Percentiles rank a stretch among this genome's conserved stretches.
Conservation (phyloP, 2,888 invertebrate species). For the Acrobasis repandana region DNA sequence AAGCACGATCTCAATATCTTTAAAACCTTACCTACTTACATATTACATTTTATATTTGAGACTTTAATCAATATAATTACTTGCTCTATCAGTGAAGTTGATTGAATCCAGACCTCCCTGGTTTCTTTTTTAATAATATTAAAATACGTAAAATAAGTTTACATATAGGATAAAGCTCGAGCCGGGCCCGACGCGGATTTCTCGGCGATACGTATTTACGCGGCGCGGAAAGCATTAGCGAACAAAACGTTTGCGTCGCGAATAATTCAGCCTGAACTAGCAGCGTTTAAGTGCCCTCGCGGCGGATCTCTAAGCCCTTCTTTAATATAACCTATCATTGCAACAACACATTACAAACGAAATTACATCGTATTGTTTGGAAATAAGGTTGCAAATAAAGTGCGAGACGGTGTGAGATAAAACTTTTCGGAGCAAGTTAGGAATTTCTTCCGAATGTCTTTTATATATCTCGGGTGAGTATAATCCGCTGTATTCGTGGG, state of each 20-base stretch:
- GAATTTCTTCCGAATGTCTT: constrained; percentile 42
- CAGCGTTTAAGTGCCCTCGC: constrained; percentile 50
- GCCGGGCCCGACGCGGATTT: not conserved
- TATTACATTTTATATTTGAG: no score
- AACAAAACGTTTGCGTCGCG: constrained; percentile 32
- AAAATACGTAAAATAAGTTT: no score
- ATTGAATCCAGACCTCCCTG: no score
- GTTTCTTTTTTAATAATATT: no score
- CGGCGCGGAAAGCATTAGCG: constrained; percentile 18
- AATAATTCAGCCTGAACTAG: constrained; percentile 48
- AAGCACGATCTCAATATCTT: no score
- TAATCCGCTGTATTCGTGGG: constrained; percentile 42
- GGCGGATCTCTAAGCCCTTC: constrained; percentile 40
- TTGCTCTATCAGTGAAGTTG: no score
- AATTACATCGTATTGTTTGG: fast-evolving
- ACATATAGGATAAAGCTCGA: not conserved
- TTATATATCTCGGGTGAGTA: constrained; percentile 38
- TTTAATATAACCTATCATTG: constrained; percentile 32
- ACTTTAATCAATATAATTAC: no score
- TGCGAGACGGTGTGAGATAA: constrained; percentile 17
- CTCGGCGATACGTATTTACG: constrained; percentile 10
- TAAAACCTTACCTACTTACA: no score
- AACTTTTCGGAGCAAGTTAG: constrained; percentile 31
- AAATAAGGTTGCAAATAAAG: constrained; percentile 27
- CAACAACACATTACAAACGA: not conserved